These are phyloP conservation scores for Dioctria rufipes DNA, from an alignment of 2,888 invertebrate genomes.

Conservation along the genomic window DNA sequence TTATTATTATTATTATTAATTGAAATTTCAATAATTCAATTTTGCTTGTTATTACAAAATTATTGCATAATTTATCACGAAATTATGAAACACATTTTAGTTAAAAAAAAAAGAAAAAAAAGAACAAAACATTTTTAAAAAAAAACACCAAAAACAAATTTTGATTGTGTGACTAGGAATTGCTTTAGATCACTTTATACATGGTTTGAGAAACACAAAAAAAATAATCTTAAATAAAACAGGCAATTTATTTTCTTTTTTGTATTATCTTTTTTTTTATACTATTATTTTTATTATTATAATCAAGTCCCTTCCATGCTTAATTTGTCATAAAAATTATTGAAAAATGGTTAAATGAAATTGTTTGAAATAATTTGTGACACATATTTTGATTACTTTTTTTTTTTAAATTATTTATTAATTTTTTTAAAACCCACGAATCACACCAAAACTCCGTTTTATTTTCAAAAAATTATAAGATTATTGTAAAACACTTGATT, in stretches of 20 bases:
- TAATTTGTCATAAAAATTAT: background rate
- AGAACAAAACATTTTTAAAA: too few relatives aligned
- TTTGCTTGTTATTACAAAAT: background rate
- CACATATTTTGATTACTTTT: constrained; percentile 1
- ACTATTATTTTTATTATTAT: background rate
- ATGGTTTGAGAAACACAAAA: too few relatives aligned
- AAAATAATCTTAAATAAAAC: too few relatives aligned
- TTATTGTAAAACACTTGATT: background rate
- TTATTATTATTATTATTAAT: background rate
- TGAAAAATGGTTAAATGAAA: background rate
- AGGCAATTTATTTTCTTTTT: too few relatives aligned
- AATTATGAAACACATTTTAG: background rate
- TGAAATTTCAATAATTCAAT: too few relatives aligned
- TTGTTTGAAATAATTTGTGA: constrained; percentile 12
- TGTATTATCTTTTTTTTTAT: too few relatives aligned
- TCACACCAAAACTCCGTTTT: background rate
- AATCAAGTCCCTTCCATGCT: constrained; percentile 45
- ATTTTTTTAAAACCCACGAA: background rate
- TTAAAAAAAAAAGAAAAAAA: too few relatives aligned
- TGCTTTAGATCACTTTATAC: too few relatives aligned
- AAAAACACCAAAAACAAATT: too few relatives aligned
- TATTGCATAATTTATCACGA: constrained; percentile 19
- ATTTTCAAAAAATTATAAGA: too few relatives aligned
- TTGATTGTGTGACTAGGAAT: too few relatives aligned
- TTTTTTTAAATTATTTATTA: background rate